Evolutionary conservation across 1,140 invertebrate species (phyloP), one percentile per base, ranked within the genome.

Genomic region (Bombus haemorrhoidalis): DNA sequence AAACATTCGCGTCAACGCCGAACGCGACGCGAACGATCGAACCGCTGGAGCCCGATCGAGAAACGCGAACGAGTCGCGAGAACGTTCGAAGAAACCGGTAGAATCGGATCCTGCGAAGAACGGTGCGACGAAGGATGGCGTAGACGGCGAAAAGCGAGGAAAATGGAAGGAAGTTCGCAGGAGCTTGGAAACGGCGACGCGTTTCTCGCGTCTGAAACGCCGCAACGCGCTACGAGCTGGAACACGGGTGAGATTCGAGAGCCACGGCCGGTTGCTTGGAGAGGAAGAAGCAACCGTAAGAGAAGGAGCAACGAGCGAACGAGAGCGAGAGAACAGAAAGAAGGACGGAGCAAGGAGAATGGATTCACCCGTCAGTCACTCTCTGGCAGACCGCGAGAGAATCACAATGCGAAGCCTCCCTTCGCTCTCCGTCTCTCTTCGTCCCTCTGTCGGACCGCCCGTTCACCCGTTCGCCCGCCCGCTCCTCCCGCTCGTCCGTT

Each of bases 341-440:
- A 85, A 85, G 73, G 74, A 86, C 73, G 57, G 91, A 92, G 91
- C 87, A 91, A 89, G 92, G 83, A 91, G 92, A 94, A 93, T 89
- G 93, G 93, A 95, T 95, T 95, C 94, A 95, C 86, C 93, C 92
- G 94, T 95, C 94, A 95, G 92, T 95, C 94, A 94, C 91, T 94
- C 92, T 86, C 92, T 93, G 93, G 92, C 91, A 94, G 93, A 93
- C 93, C 93, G 92, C 92, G 91, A 93, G 93, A 94, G 94, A 94
- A 94, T 95, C 93, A 95, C 94, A 95, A 95, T 95, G 93, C 94
- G 89, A 91, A 92, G 90, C 90, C 78, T 91, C 90, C 78, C 87
- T 89, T 89, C 89, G 80, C 86, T 81, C 83, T 81, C 74, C 81
- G 77, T 87, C 88, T 81, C 84, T 85, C 53, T 74, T 75, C 82